These are phyloP conservation scores for Phrynosoma platyrhinos DNA, from an alignment of 2,113 vertebrate genomes.

Conservation along the genomic window DNA sequence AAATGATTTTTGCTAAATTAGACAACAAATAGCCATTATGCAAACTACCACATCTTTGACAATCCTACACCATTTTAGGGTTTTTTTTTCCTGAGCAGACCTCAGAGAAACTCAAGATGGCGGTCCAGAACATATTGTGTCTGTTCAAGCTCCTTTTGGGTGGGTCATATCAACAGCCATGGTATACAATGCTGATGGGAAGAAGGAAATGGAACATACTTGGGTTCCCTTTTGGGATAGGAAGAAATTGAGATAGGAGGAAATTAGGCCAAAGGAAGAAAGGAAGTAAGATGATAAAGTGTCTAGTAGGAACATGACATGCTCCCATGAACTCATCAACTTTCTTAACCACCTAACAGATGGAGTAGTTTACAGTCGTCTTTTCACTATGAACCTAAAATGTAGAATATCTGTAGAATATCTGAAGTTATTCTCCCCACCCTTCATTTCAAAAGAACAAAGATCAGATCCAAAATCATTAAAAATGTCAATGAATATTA, in stretches of 20 bases:
- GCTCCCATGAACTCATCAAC: slow-evolving; percentile 45
- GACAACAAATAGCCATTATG: background rate
- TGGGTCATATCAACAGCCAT: background rate
- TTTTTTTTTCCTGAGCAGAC: background rate
- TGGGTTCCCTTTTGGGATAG: slow-evolving; percentile 5
- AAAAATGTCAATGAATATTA: background rate
- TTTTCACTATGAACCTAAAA: slow-evolving; percentile 34
- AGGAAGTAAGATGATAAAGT: background rate
- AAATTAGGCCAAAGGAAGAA: slow-evolving; percentile 9
- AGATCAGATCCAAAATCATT: background rate
- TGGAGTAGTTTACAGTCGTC: slow-evolving; percentile 24
- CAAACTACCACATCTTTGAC: background rate
- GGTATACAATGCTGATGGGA: background rate
- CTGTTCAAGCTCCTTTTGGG: background rate
- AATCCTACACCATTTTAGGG: background rate
- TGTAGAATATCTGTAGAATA: background rate
- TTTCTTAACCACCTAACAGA: slow-evolving; percentile 33
- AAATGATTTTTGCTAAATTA: background rate
- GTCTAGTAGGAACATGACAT: slow-evolving; percentile 24
- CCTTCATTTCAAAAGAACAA: background rate
- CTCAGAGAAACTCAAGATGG: background rate
- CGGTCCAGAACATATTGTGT: too few species aligned
- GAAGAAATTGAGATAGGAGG: slow-evolving; percentile 3
- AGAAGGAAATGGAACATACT: slow-evolving; percentile 3
- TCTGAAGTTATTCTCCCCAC: background rate